Evolutionary conservation across 2,113 vertebrate genomes (phyloP), one percentile per base, ranked within the genome.

Genomic region (Blennius ocellaris): DNA sequence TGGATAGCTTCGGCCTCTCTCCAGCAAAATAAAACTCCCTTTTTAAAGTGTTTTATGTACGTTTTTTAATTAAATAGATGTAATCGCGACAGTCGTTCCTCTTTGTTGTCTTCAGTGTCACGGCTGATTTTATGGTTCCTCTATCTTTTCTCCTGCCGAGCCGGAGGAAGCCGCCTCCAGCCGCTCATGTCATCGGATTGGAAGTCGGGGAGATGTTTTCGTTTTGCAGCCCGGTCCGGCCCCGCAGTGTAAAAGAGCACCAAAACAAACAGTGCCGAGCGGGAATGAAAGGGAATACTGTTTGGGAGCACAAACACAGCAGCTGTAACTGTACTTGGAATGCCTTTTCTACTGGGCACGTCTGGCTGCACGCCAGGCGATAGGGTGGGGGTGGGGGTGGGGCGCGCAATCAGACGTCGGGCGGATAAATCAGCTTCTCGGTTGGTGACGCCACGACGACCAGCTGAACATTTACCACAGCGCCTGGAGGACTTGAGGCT

Each of bases 211-310:
- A 83, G 79, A 88, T 85, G 85, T 92, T 93, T 93, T 93, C 70
- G 15, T 90, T 92, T 90, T 93, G 81, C 87, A 83, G 87, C 87
- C 81, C 87, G 58, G 78, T 89, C 91, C 86, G 90, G 85, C 86
- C 90, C 70, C 83, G 73, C 59, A 74, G 88, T 85, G 88, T 91
- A 90, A 90, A 93, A 84, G 90, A 93, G 90, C 90, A 93, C 91
- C 90, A 95, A 93, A 92, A 92, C 90, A 93, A 94, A 93, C 90
- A 92, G 83, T 72, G 87, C 70, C 56, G 83, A 86, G 86, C 76
- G 81, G 82, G 90, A 92, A 91, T 94, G 92, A 94, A 93, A 94
- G 90, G 89, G 90, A 92, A 92, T 87, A 93, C 83, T 95, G 93
- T 95, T 93, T 87, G 81, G 89, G 84, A 93, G 89, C 90, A 87